A percentile compares a stretch with the other conserved stretches of the same genome.
Evolutionary conservation across 2,888 invertebrate genomes (phyloP).

Genomic region (Hemistola chrysoprasaria): DNA sequence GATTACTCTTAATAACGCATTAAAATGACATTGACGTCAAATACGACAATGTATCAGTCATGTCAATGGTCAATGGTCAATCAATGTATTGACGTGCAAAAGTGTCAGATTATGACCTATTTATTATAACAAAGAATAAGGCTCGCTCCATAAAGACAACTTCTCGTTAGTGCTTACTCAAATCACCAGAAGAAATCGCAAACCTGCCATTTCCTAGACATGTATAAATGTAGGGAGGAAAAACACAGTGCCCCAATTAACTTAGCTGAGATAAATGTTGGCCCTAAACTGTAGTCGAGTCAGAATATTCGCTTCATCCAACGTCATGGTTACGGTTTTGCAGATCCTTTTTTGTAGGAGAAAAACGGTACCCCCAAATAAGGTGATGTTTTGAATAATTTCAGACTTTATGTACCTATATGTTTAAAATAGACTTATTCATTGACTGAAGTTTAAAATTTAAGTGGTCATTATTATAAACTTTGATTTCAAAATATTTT

Average conservation of each 20-base stretch:
- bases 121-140: not conserved
- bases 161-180: constrained; percentile 9
- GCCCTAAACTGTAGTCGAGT: constrained; percentile 47
- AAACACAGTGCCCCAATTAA: constrained; percentile 63
- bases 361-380: constrained; percentile 15
- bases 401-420: constrained; percentile 5
- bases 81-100: no score
- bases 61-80: no score
- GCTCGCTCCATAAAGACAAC: constrained; percentile 1
- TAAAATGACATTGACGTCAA: no score
- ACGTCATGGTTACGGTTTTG: constrained; percentile 38
- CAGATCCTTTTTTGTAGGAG: constrained; percentile 16
- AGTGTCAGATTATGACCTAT: no score
- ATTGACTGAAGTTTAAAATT: no score
- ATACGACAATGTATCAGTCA: no score
- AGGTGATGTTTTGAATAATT: constrained; percentile 7
- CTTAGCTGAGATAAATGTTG: constrained; percentile 63
- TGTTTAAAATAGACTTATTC: constrained; percentile 1
- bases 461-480: no score
- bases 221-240: constrained; percentile 42
- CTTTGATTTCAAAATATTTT: no score
- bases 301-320: constrained; percentile 42
- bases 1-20: no score
- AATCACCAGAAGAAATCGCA: constrained; percentile 20
- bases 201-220: constrained; percentile 28